Evolutionary conservation across 1,140 invertebrate species (phyloP), one percentile per base, ranked within the genome.

Genomic region (Aricia agestis): DNA sequence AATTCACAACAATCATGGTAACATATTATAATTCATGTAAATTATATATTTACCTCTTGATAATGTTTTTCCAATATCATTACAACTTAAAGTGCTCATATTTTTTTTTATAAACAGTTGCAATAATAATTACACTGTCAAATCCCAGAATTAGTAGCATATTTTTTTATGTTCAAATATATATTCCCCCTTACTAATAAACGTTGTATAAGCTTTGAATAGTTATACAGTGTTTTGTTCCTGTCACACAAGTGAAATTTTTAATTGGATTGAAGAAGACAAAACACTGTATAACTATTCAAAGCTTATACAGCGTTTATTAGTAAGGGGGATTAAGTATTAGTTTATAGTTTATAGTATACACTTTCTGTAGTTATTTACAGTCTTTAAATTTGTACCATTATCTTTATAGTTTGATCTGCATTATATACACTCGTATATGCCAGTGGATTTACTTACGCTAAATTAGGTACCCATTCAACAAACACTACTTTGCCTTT

Each of bases 321-420:
- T n/a, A n/a, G n/a, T n/a, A n/a, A n/a, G n/a, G n/a, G n/a, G n/a
- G n/a, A n/a, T n/a, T n/a, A n/a, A n/a, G n/a, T n/a, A n/a, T n/a
- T n/a, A n/a, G n/a, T n/a, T n/a, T n/a, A n/a, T n/a, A n/a, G n/a
- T n/a, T 72, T 72, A 76, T 73, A 67, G 25, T 76, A 74, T 74
- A 75, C 52, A 72, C 71, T 73, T 72, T 77, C 68, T 74, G 70
- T 73, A 71, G 45, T 77, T 85, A 80, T 83, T 82, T 85, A 86
- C 87, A 90, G 88, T 89, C 87, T 89, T 90, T 76, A 84, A 81
- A 86, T 89, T 89, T 90, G 83, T 88, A 88, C 85, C 88, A 83
- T 78, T 80, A 82, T 83, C 79, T 80, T 82, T 82, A 76, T 70
- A 73, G 75, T 80, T 83, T 82, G 72, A 76, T 72, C 75, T 83